phyloP scores from a whole-genome alignment of 2,888 invertebrate genomes.

The Chloroclystis v-ata region DNA sequence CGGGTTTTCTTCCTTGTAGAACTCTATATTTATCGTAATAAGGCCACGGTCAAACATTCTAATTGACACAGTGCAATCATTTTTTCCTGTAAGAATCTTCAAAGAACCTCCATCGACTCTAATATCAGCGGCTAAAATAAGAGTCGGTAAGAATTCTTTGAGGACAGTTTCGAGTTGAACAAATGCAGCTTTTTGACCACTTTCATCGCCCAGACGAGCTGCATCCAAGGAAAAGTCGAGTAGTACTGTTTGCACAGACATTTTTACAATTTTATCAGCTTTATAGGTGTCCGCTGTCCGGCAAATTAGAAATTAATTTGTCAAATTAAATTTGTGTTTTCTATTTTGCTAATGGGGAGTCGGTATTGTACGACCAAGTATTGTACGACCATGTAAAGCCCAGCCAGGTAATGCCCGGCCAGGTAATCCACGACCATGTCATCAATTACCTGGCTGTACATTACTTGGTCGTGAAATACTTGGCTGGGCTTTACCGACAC shows the following conservation, averaged over 20 bases:
- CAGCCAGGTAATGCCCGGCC: too few relatives aligned
- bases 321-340: too few relatives aligned
- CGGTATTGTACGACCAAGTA: too few relatives aligned
- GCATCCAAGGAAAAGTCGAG: constrained; percentile 88
- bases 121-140: constrained; percentile 83
- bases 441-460: too few relatives aligned
- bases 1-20: constrained; percentile 84
- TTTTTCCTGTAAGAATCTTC: constrained; percentile 83
- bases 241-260: constrained; percentile 88
- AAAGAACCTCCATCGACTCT: constrained; percentile 84
- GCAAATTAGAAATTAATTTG: too few relatives aligned
- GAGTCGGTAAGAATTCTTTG: constrained; percentile 83
- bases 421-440: too few relatives aligned
- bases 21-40: constrained; percentile 89
- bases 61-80: constrained; percentile 82
- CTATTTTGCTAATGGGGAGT: too few relatives aligned
- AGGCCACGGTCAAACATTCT: constrained; percentile 86
- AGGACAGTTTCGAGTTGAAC: constrained; percentile 83
- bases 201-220: constrained; percentile 81
- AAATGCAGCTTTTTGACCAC: constrained; percentile 81
- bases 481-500: too few relatives aligned
- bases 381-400: too few relatives aligned
- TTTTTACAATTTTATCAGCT: constrained; percentile 46
- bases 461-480: too few relatives aligned
- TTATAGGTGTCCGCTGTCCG: too few relatives aligned